A percentile compares a stretch with the other conserved stretches of the same genome.
These are phyloP conservation scores for Eurosta solidaginis DNA, from an alignment of 1,140 invertebrate species.

Conservation along the genomic window DNA sequence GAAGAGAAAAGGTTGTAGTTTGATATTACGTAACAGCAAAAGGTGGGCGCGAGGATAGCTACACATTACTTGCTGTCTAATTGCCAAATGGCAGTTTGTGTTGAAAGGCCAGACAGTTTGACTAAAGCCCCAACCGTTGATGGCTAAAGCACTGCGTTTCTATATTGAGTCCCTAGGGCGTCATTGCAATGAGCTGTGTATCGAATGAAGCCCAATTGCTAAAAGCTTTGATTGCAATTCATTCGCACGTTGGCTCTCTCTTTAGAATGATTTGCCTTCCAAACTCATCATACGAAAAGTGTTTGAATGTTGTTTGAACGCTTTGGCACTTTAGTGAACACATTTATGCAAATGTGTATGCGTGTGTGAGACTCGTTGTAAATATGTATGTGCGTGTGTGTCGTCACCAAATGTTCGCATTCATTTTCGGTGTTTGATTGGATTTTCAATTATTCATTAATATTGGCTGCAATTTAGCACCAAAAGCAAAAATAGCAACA, in stretches of 20 bases:
- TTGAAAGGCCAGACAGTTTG: background rate
- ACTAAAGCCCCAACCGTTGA: too few relatives aligned
- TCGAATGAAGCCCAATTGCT: slow-evolving; percentile 20
- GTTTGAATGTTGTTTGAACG: background rate
- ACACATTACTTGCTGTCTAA: background rate
- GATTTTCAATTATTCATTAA: slow-evolving; percentile 61
- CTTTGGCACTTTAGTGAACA: background rate
- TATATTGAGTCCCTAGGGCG: background rate
- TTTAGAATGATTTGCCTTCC: background rate
- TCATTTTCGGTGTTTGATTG: slow-evolving; percentile 58
- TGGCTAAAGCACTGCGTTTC: too few relatives aligned
- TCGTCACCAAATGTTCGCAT: background rate
- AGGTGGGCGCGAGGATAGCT: too few relatives aligned
- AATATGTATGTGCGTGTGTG: background rate
- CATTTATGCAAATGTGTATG: slow-evolving; percentile 3
- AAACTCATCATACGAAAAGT: background rate
- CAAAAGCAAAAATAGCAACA: background rate
- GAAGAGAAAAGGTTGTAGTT: too few relatives aligned
- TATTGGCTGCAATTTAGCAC: slow-evolving; percentile 60
- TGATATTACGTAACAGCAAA: too few relatives aligned
- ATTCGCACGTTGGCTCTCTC: background rate
- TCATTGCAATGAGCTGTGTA: background rate
- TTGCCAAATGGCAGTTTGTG: background rate
- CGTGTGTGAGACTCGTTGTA: background rate
- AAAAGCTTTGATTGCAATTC: slow-evolving; percentile 5